A percentile compares a stretch with the other conserved stretches of the same genome.
Conservation (phyloP, 2,797 vertebrate species). For the Numenius phaeopus region DNA sequence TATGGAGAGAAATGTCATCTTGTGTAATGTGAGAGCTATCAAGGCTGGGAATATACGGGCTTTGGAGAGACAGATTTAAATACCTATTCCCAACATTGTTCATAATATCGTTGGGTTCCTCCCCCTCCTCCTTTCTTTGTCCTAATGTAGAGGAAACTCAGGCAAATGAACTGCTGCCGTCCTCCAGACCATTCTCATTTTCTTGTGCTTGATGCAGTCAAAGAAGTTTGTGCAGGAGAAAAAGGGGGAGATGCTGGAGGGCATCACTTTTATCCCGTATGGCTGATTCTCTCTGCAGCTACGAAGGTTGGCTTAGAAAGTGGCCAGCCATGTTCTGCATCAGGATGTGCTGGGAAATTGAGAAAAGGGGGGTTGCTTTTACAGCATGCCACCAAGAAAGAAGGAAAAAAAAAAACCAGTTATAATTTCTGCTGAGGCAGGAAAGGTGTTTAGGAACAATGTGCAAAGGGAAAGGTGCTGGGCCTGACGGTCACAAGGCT, state of each 20-base stretch:
- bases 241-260: not conserved
- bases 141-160: not conserved
- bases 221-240: not conserved
- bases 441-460: not conserved
- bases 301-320: not conserved
- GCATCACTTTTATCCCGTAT: not conserved
- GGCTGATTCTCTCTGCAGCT: not conserved
- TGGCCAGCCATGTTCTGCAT: not conserved
- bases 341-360: not conserved
- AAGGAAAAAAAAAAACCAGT: not conserved
- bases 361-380: not conserved
- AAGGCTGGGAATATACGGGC: constrained; percentile 27
- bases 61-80: constrained; percentile 59
- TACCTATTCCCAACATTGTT: constrained; percentile 46
- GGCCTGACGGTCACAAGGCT: not conserved
- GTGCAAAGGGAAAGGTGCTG: not conserved
- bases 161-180: not conserved
- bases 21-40: constrained; percentile 52
- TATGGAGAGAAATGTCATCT: constrained; percentile 54
- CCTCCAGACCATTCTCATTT: not conserved
- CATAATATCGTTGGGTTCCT: not conserved
- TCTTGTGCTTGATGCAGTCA: not conserved
- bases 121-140: constrained; percentile 12
- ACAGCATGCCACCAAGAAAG: not conserved
- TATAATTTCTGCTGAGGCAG: not conserved